Percentiles rank a stretch among this genome's conserved stretches.
Conservation (phyloP, 2,797 vertebrate genomes). For the Furcifer pardalis region DNA sequence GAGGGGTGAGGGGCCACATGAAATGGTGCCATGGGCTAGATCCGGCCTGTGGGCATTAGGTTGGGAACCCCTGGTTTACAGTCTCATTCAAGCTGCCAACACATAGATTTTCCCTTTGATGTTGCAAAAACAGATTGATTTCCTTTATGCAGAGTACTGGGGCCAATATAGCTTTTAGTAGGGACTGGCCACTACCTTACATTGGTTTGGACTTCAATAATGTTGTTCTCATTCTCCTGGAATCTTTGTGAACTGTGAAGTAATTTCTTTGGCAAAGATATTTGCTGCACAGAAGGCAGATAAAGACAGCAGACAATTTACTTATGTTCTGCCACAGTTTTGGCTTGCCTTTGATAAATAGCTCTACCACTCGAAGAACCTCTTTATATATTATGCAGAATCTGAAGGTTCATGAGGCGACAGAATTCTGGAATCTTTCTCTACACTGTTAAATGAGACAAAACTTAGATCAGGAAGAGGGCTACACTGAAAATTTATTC, state of each 20-base stretch:
- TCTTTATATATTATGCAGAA: not conserved
- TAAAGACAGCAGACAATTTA: constrained; percentile 19
- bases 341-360: constrained; percentile 54
- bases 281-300: not conserved
- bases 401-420: not conserved
- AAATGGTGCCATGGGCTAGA: too few relatives aligned
- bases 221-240: constrained; percentile 39
- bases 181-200: constrained; percentile 1
- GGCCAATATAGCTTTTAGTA: constrained; percentile 22
- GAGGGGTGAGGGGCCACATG: too few relatives aligned
- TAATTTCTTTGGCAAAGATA: constrained; percentile 24
- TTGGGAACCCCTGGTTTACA: too few relatives aligned
- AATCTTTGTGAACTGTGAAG: constrained; percentile 15
- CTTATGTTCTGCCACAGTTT: constrained; percentile 54
- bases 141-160: constrained; percentile 14
- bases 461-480: too few relatives aligned
- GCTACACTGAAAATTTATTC: too few relatives aligned
- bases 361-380: not conserved
- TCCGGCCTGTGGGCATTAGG: too few relatives aligned
- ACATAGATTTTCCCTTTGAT: constrained; percentile 22
- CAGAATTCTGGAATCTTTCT: not conserved
- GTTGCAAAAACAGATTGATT: constrained; percentile 39
- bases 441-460: not conserved
- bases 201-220: constrained; percentile 43
- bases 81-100: constrained; percentile 7